Evolutionary conservation across 2,113 vertebrate genomes (phyloP).

Genomic region (Dasypus novemcinctus): DNA sequence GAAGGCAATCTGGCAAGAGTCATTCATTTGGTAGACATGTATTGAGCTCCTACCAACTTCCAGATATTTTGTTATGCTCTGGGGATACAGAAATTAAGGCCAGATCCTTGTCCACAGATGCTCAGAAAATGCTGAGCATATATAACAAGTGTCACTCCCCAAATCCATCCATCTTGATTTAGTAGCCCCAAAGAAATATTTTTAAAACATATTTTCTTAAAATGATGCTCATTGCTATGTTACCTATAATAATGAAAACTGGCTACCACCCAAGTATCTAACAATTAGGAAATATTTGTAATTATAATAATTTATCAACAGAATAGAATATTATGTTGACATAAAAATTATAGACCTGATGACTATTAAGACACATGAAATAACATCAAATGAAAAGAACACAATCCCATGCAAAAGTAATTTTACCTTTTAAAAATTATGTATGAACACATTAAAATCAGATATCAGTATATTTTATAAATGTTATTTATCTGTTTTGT

Average conservation of each 20-base stretch:
- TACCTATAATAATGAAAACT: neutral
- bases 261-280: neutral
- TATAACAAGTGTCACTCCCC: neutral
- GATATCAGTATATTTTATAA: neutral
- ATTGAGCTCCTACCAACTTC: neutral
- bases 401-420: neutral
- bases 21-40: neutral
- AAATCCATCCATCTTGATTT: neutral
- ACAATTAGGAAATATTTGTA: neutral
- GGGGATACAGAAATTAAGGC: neutral
- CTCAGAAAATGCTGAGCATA: neutral
- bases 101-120: neutral
- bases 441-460: neutral
- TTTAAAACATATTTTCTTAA: neutral
- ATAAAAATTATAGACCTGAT: neutral
- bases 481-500: no score
- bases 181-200: neutral
- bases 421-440: neutral
- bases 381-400: neutral
- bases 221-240: neutral
- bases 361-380: neutral
- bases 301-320: neutral
- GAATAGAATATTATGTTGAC: neutral
- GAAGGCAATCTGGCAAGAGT: constrained; percentile 37
- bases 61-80: constrained; percentile 41